Evolutionary conservation across 2,888 invertebrate species (phyloP).

Genomic region (Rhagium mordax): DNA sequence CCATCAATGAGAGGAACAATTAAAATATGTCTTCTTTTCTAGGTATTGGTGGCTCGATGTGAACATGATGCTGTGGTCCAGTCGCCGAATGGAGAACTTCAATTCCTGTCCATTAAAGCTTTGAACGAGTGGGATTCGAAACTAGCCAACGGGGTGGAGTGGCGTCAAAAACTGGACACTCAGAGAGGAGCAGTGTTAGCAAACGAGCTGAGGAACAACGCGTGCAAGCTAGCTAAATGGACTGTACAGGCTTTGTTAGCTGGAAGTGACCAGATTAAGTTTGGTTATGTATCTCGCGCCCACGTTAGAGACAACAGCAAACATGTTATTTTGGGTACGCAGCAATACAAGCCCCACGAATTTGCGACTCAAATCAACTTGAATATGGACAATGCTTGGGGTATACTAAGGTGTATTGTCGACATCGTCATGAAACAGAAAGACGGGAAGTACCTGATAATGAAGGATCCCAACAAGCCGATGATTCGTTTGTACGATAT

Average conservation of each 20-base stretch:
- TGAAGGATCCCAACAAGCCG: slow-evolving; percentile 99
- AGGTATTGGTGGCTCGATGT: slow-evolving; percentile 91
- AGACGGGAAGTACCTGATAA: slow-evolving; percentile 96
- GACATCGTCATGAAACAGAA: slow-evolving; percentile 98
- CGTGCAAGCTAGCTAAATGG: slow-evolving; percentile 99
- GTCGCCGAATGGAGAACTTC: slow-evolving; percentile 89
- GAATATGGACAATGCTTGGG: slow-evolving; percentile 99
- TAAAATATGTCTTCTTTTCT: neutral
- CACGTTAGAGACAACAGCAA: slow-evolving; percentile 95
- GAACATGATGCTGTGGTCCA: slow-evolving; percentile 97
- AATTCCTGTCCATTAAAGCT: slow-evolving; percentile 96
- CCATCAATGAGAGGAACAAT: too few species aligned
- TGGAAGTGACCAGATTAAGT: slow-evolving; percentile 97
- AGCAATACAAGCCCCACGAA: slow-evolving; percentile 98
- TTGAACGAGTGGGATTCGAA: slow-evolving; percentile 99
- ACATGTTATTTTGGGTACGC: slow-evolving; percentile 96
- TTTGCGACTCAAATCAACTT: slow-evolving; percentile 99
- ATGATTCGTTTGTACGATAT: slow-evolving; percentile 98
- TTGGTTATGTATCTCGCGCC: slow-evolving; percentile 98
- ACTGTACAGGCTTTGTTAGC: slow-evolving; percentile 94
- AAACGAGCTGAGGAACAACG: slow-evolving; percentile 98
- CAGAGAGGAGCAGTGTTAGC: slow-evolving; percentile 99
- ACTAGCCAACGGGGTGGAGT: slow-evolving; percentile 96
- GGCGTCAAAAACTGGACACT: slow-evolving; percentile 97
- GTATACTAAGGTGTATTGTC: slow-evolving; percentile 95